Evolutionary conservation across 2,113 vertebrate genomes (phyloP), one percentile per base, ranked within the genome.

Genomic region (Dicerorhinus sumatrensis): DNA sequence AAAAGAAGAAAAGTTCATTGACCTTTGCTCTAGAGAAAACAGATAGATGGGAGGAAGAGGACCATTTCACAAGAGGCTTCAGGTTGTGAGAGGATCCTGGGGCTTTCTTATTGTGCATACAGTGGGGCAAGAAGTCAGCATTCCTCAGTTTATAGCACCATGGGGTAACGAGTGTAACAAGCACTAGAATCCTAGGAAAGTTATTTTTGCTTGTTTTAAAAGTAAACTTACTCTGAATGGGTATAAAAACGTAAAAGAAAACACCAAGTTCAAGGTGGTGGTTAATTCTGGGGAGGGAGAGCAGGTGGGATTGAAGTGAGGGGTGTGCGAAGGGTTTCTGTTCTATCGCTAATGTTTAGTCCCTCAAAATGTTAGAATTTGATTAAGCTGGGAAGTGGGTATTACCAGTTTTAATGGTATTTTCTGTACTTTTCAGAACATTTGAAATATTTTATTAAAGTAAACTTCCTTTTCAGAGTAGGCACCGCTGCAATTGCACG

Each of bases 331-430:
- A 83, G 69, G 21, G 36, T 88, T 96, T 62, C n/a, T 25, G 23
- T 54, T 92, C 83, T 63, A 1, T 84, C 23, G 5, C 21, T 87
- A 25, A 33, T 46, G 4, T 51, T 87, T 63, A 73, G 58, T 76
- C 67, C 83, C 79, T 97, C 86, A 87, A 63, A 67, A 67, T 65
- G 67, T 87, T 70, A 82, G 25, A 84, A 54, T 94, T 75, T 81
- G 72, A 56, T 69, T 67, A 72, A 36, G 23, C 67, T 76, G 60
- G 76, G 85, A 83, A 33, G 33, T 46, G 10, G 4, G 18, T 42
- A 56, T 0, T 0, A 39, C 23, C 17, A 16, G 18, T 25, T 25
- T 79, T 89, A 25, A 48, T 48, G 3, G 33, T 48, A 54, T 82
- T 70, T 91, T 84, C 72, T 77, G 11, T 72, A 25, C 20, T 76